Percentiles rank a stretch among this genome's conserved stretches.
phyloP scores from a whole-genome alignment of 2,797 vertebrate species.

The Rhynchonycteris naso region DNA sequence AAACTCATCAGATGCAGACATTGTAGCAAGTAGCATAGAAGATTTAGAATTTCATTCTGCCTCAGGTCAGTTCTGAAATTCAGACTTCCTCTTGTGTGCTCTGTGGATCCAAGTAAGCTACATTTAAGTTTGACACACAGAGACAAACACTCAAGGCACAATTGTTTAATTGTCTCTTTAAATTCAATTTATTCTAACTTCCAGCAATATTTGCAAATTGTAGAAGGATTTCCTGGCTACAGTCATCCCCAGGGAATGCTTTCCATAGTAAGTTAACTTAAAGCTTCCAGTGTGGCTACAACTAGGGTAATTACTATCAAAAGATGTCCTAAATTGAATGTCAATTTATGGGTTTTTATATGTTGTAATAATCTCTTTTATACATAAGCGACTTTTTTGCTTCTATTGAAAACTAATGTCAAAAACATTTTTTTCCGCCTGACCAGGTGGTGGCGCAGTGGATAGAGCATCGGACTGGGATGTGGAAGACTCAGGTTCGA shows the following conservation, averaged over 20 bases:
- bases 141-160: not conserved
- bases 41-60: constrained; percentile 34
- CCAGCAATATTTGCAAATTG: constrained; percentile 3
- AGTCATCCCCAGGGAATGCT: not conserved
- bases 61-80: constrained; percentile 58
- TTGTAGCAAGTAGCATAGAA: not conserved
- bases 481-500: too few relatives aligned
- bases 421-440: constrained; percentile 50
- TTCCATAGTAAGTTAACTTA: constrained; percentile 51
- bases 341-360: constrained; percentile 33
- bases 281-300: not conserved
- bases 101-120: not conserved
- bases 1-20: constrained; percentile 66
- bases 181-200: constrained; percentile 55
- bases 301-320: constrained; percentile 22
- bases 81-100: constrained; percentile 37
- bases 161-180: not conserved
- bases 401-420: constrained; percentile 40
- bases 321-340: constrained; percentile 1
- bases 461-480: too few relatives aligned
- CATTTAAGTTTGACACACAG: not conserved
- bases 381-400: not conserved
- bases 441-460: too few relatives aligned
- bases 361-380: constrained; percentile 14
- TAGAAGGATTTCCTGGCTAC: not conserved